A percentile compares a stretch with the other conserved stretches of the same genome.
These are phyloP conservation scores for Aspidiotus rigidus DNA, from an alignment of 2,888 invertebrate genomes.

Conservation along the genomic window DNA sequence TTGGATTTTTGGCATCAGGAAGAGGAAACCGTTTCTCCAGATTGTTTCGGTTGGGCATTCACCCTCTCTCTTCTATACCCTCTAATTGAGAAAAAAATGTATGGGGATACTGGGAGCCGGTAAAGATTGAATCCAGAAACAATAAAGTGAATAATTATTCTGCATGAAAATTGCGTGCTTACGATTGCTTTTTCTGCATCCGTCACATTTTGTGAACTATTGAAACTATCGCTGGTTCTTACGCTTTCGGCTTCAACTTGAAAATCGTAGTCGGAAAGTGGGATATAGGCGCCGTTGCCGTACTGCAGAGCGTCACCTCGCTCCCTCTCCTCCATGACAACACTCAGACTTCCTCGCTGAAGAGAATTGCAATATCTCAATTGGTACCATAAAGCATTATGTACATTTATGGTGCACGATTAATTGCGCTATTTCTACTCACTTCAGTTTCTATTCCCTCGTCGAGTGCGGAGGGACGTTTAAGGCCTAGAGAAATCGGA, in stretches of 20 bases:
- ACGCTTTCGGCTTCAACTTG: constrained; percentile 1
- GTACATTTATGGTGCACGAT: too few relatives aligned
- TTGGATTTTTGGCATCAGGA: too few relatives aligned
- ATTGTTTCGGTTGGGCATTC: too few relatives aligned
- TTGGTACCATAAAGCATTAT: too few relatives aligned
- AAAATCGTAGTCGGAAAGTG: neutral
- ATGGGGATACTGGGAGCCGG: too few relatives aligned
- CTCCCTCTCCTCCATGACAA: neutral
- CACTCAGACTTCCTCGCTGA: neutral
- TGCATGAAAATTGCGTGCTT: neutral
- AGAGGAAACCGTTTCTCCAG: too few relatives aligned
- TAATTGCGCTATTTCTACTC: neutral
- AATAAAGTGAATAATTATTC: too few relatives aligned
- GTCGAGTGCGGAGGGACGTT: constrained; percentile 35
- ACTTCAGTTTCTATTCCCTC: neutral
- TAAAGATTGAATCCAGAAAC: too few relatives aligned
- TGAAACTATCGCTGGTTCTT: neutral
- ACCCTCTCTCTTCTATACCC: too few relatives aligned
- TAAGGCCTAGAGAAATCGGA: constrained; percentile 38
- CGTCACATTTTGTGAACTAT: too few relatives aligned
- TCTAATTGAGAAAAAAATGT: too few relatives aligned
- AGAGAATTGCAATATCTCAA: neutral
- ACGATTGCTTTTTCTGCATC: neutral
- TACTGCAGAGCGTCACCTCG: neutral
- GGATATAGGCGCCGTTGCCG: neutral